Evolutionary conservation across 2,888 invertebrate species (phyloP).

Genomic region (Drosophila incognita): DNA sequence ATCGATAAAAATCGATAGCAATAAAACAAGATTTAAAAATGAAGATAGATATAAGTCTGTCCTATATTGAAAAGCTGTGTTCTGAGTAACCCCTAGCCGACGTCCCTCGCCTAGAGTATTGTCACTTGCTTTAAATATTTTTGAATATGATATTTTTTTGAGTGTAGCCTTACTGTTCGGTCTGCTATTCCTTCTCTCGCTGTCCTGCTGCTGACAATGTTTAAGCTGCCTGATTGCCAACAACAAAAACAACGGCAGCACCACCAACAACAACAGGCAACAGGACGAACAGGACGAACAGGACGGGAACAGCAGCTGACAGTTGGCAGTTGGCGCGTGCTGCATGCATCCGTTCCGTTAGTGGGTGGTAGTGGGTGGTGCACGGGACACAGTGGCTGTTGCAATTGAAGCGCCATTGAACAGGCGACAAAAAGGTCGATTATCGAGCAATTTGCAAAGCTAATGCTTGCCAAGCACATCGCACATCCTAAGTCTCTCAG

Average conservation of each 20-base stretch:
- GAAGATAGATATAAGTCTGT: neutral
- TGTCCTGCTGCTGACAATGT: conserved; percentile 61
- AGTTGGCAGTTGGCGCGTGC: conserved; percentile 53
- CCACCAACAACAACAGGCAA: conserved; percentile 10
- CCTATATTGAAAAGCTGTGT: neutral
- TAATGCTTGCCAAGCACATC: conserved; percentile 36
- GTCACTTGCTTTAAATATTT: neutral
- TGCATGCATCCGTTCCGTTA: conserved; percentile 22
- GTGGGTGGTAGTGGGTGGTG: conserved; percentile 15
- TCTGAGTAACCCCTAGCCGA: too few species aligned
- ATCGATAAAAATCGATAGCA: neutral
- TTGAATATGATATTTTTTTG: neutral
- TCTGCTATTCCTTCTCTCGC: conserved; percentile 32
- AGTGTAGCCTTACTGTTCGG: conserved; percentile 20
- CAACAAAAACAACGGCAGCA: conserved; percentile 9
- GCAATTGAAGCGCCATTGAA: conserved; percentile 57
- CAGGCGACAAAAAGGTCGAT: conserved; percentile 70
- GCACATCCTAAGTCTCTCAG: conserved; percentile 8
- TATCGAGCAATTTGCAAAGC: conserved; percentile 59
- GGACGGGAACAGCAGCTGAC: neutral
- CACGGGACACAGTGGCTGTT: conserved; percentile 38
- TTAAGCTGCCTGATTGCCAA: conserved; percentile 65
- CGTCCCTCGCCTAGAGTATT: neutral
- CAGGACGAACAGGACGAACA: neutral
- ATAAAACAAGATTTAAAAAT: neutral